These are phyloP conservation scores for Amorpha juglandis DNA, from an alignment of 2,888 invertebrate species.

Conservation along the genomic window DNA sequence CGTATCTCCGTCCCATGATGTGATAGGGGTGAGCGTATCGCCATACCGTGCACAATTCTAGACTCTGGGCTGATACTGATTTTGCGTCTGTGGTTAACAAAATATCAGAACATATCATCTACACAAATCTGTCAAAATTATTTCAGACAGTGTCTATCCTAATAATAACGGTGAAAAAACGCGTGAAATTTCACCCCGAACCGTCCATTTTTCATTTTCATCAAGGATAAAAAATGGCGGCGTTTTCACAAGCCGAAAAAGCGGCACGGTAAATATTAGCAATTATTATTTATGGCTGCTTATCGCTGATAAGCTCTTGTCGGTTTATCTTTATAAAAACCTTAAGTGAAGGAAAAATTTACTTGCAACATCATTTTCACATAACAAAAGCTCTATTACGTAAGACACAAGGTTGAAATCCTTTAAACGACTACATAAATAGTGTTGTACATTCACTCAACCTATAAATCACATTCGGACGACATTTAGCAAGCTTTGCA, in stretches of 20 bases:
- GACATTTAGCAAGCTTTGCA: slow-evolving; percentile 25
- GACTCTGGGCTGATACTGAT: too few relatives aligned
- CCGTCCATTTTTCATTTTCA: slow-evolving; percentile 19
- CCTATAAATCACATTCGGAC: slow-evolving; percentile 19
- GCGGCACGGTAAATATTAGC: not conserved
- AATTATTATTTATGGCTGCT: slow-evolving; percentile 18
- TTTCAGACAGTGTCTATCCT: not conserved
- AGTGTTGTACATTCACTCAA: not conserved
- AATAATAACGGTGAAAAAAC: not conserved
- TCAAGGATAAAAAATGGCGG: slow-evolving; percentile 9
- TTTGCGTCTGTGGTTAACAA: too few relatives aligned
- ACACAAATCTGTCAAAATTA: not conserved
- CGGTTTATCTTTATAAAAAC: slow-evolving; percentile 13
- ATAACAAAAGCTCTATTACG: not conserved
- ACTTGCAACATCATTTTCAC: not conserved
- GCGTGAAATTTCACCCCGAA: not conserved
- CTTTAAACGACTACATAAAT: not conserved
- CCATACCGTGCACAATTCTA: too few relatives aligned
- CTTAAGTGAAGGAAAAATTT: slow-evolving; percentile 8
- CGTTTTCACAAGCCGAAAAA: slow-evolving; percentile 4
- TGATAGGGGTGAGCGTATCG: too few relatives aligned
- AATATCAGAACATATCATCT: too few relatives aligned
- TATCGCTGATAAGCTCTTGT: slow-evolving; percentile 10
- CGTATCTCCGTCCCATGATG: too few relatives aligned
- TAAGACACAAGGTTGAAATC: not conserved